Conservation (phyloP, 1,140 invertebrate genomes). For the Tetragnatha versicolor region DNA sequence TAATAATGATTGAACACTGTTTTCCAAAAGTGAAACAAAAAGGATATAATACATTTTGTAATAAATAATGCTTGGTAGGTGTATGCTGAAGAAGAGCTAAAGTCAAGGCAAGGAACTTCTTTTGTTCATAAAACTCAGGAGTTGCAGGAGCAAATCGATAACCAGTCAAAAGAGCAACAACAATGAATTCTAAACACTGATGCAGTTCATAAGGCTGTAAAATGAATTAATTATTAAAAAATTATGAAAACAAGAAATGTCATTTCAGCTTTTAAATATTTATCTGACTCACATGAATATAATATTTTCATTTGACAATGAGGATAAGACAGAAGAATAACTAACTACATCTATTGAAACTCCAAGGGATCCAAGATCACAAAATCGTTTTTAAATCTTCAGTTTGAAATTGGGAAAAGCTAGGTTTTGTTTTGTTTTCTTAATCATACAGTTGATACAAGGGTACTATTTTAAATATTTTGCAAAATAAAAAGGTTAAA, state of each 20-base stretch:
- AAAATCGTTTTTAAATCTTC: too few relatives aligned
- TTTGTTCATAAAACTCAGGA: slow-evolving; percentile 71
- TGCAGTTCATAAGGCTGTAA: slow-evolving; percentile 70
- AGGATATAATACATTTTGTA: slow-evolving; percentile 68
- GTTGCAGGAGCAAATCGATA: slow-evolving; percentile 71
- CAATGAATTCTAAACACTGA: slow-evolving; percentile 70
- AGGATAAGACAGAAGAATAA: too few relatives aligned
- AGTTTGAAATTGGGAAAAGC: too few relatives aligned
- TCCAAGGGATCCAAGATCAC: too few relatives aligned
- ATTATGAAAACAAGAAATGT: not conserved
- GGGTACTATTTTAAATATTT: too few relatives aligned
- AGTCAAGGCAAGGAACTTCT: slow-evolving; percentile 67
- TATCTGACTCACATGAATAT: too few relatives aligned
- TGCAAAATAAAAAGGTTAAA: too few relatives aligned
- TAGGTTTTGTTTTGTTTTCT: too few relatives aligned
- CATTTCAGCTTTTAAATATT: too few relatives aligned
- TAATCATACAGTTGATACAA: too few relatives aligned
- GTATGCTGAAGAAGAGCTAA: slow-evolving; percentile 68
- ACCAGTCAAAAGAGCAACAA: slow-evolving; percentile 68
- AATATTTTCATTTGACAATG: too few relatives aligned
- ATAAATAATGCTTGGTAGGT: slow-evolving; percentile 71
- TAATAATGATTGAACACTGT: slow-evolving; percentile 5
- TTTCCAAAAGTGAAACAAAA: slow-evolving; percentile 18
- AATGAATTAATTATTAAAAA: slow-evolving; percentile 10
- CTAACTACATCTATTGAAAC: too few relatives aligned